Evolutionary conservation across 2,797 vertebrate genomes (phyloP), one percentile per base, ranked within the genome.

Genomic region (Chloroceryle inda): DNA sequence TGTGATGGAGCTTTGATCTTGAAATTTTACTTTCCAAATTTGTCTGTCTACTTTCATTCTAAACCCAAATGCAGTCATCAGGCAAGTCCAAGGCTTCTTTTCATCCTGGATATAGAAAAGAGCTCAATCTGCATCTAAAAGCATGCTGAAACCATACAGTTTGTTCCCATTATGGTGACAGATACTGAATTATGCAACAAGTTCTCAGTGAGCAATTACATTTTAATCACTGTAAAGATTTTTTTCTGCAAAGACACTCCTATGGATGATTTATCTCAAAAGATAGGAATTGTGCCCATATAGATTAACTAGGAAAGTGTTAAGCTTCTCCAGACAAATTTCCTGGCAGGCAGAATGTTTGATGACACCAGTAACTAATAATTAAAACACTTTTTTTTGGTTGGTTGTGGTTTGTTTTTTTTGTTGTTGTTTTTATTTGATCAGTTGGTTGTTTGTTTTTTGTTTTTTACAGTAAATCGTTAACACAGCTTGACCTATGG

Each of bases 101-200:
- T 97, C 86, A 97, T 97, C 95, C 92, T 56, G 47, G 47, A 83
- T 85, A 49, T 56, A 93, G 84, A 88, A 94, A 96, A 91, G 52
- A 92, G 50, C 76, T 94, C 92, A 92, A 97, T 96, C 85, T 96
- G 88, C 95, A 94, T 96, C 94, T 96, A 96, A 97, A 97, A 97
- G 94, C 79, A 50, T 74, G 59, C 76, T 84, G 74, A 85, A 93
- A 83, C 89, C 82, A 77, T 74, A 63, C 40, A 76, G 85, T 94
- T 95, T 93, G 73, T 92, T 94, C 85, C 92, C 26, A 85, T 94
- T 94, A 94, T 88, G 88, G 92, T 94, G 92, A 89, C 33, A 97
- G 71, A 75, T 92, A 96, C 93, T 97, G 96, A 97, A 96, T 93
- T 96, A 95, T 97, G 89, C 88, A 97, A 78, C 66, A 94, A 91